Percentiles rank a stretch among this genome's conserved stretches.
phyloP scores from a whole-genome alignment of 2,113 vertebrate genomes.

The Pica pica region DNA sequence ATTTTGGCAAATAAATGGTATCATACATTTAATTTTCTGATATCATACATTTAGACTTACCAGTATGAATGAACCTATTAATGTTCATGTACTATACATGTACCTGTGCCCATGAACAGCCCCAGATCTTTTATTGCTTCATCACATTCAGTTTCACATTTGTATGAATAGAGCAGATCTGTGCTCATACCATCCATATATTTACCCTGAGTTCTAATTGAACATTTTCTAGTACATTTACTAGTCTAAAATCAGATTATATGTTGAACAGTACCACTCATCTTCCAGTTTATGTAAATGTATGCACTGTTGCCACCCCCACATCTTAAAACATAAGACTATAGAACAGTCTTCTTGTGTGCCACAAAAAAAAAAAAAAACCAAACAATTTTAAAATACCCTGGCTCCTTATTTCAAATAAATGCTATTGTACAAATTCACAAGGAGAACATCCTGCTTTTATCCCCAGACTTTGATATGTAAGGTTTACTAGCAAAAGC shows the following conservation, averaged over 20 bases:
- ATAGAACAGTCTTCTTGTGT: not conserved
- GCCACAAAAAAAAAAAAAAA: not conserved
- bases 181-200: not conserved
- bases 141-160: not conserved
- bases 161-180: not conserved
- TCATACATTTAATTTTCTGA: not conserved
- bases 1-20: not conserved
- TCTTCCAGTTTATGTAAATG: conserved; percentile 22
- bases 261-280: not conserved
- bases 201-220: not conserved
- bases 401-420: not conserved
- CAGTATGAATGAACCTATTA: not conserved
- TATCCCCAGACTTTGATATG: not conserved
- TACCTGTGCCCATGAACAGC: not conserved
- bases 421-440: not conserved
- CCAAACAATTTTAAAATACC: not conserved
- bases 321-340: not conserved
- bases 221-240: not conserved
- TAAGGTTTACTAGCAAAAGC: not conserved
- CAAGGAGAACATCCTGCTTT: not conserved
- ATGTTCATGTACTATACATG: not conserved
- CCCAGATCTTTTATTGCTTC: not conserved
- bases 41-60: not conserved
- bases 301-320: not conserved
- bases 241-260: not conserved